Evolutionary conservation across 2,888 invertebrate genomes (phyloP).

Genomic region (Caenorhabditis imperialis): DNA sequence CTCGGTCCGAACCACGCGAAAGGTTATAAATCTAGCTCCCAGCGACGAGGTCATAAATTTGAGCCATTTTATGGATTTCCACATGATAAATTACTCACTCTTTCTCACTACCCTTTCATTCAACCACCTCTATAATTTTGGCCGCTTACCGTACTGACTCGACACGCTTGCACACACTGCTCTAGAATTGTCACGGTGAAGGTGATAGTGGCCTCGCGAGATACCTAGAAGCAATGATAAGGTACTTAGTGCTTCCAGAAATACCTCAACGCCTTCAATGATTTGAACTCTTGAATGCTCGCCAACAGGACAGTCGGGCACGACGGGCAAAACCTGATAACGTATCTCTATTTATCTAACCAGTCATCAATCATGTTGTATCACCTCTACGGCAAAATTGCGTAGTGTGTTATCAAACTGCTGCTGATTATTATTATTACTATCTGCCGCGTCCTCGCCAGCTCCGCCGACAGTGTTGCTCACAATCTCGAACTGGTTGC

Average conservation of each 20-base stretch:
- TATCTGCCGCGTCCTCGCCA: conserved; percentile 22
- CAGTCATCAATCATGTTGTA: background rate
- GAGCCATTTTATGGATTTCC: conserved; percentile 38
- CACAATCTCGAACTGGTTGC: conserved; percentile 35
- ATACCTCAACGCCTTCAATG: conserved; percentile 74
- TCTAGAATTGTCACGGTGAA: conserved; percentile 60
- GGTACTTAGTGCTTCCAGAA: background rate
- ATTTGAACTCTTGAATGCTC: conserved; percentile 69
- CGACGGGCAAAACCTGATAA: conserved; percentile 58
- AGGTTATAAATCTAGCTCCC: conserved; percentile 21
- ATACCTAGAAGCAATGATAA: conserved; percentile 29
- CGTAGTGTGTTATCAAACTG: conserved; percentile 43
- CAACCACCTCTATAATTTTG: background rate
- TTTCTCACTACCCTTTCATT: background rate
- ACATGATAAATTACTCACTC: conserved; percentile 21
- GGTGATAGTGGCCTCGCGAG: conserved; percentile 39
- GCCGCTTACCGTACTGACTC: conserved; percentile 65
- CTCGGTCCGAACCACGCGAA: background rate
- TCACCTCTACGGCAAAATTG: conserved; percentile 51
- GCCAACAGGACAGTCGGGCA: conserved; percentile 68
- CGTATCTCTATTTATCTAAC: conserved; percentile 1
- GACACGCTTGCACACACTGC: conserved; percentile 71
- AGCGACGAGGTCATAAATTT: conserved; percentile 19
- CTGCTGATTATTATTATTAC: conserved; percentile 27
- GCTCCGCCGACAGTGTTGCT: conserved; percentile 43